A percentile compares a stretch with the other conserved stretches of the same genome.
Conservation (phyloP, 2,888 invertebrate species). For the Scaptomyza flava region DNA sequence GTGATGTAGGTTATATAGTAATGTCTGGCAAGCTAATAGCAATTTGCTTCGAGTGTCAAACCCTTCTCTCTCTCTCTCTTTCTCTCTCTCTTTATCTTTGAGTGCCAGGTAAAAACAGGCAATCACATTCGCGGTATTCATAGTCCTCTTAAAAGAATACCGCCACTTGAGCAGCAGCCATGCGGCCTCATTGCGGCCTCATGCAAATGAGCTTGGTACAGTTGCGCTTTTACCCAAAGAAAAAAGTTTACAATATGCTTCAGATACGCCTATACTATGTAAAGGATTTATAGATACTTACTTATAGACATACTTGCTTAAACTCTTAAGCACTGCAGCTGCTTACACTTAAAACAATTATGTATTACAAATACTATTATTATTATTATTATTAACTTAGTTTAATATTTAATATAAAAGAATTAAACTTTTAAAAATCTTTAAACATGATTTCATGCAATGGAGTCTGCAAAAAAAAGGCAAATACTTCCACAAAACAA, state of each 20-base stretch:
- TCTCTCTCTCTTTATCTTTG: slow-evolving; percentile 31
- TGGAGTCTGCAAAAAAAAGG: too few species aligned
- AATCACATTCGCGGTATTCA: slow-evolving; percentile 31
- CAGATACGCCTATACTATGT: slow-evolving; percentile 21
- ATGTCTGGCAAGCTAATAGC: slow-evolving; percentile 26
- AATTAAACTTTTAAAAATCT: too few species aligned
- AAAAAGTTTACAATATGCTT: slow-evolving; percentile 44
- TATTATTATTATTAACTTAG: too few species aligned
- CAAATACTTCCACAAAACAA: too few species aligned
- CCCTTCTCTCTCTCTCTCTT: slow-evolving; percentile 56
- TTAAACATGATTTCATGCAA: too few species aligned
- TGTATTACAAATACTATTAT: too few species aligned
- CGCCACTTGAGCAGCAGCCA: not conserved
- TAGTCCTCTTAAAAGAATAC: slow-evolving; percentile 14
- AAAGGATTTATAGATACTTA: not conserved
- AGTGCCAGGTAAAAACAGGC: slow-evolving; percentile 13
- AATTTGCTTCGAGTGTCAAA: slow-evolving; percentile 46
- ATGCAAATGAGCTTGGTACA: slow-evolving; percentile 65
- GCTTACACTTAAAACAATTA: not conserved
- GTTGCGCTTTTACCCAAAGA: slow-evolving; percentile 19
- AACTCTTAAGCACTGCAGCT: not conserved
- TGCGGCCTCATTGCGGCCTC: slow-evolving; percentile 42
- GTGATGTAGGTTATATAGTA: not conserved
- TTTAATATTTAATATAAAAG: too few species aligned
- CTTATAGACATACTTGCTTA: slow-evolving; percentile 1